Base-by-base conservation (phyloP, 2,888 invertebrate species). In the Nomada lathburiana region DNA sequence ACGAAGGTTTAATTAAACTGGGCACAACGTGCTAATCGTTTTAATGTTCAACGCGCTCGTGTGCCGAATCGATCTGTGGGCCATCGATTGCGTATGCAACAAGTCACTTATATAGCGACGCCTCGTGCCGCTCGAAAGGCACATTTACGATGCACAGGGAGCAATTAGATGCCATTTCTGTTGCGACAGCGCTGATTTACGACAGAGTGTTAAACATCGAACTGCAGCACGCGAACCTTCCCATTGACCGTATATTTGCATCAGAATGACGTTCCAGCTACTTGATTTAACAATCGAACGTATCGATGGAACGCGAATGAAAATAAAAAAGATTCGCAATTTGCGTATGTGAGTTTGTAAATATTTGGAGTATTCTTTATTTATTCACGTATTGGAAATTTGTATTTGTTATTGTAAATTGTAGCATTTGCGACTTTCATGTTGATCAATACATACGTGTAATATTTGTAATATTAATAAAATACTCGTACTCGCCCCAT, bases 81-180 rank as follows among this genome's bases (percentile, higher is more conserved):
- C 36, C 72, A 83, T 87, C 86, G 88, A 90, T 90, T 88, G 88
- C 85, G 85, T 86, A 86, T 88, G 90, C 90, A 91, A 91, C 90
- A 91, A 90, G 90, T 89, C 89, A 84, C 89, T 89, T 91, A 89
- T 85, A 91, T 89, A 87, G n/a, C 72, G 62, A 68, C 55, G 74
- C 69, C 72, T 65, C 76, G 7, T 59, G 47, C 64, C 42, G 50
- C 59, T 75, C 72, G 73, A 81, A 83, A 59, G 67, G 42, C 57
- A 26, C 18, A 63, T 80, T 79, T 64, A 29, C 68, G 62, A 75
- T 70, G 78, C 86, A 86, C 18, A 13, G 20, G 47, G 7, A 55
- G 42, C 60, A 67, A 80, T 78, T 71, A 79, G 47, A 65, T 36
- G 42, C 47, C 29, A 59, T 59, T 52, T 57, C 52, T 23, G 64